A percentile compares a stretch with the other conserved stretches of the same genome.
These are phyloP conservation scores for Caranx ignobilis DNA, from an alignment of 2,113 vertebrate species.

Conservation along the genomic window DNA sequence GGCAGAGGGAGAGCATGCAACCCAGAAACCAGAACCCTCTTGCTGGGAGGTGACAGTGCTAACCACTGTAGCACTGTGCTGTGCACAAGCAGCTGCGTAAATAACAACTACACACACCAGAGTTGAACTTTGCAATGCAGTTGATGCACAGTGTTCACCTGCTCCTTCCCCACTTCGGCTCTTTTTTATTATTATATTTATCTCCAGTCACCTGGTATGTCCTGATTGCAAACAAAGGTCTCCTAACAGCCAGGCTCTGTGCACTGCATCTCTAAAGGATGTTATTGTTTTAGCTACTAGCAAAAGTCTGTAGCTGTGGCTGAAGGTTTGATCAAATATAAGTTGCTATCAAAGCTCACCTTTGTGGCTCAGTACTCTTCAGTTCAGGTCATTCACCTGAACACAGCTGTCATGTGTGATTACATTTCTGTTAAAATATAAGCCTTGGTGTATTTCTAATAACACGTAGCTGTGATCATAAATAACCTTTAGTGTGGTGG, in stretches of 20 bases:
- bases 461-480: constrained; percentile 34
- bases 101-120: no score
- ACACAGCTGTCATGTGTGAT: constrained; percentile 47
- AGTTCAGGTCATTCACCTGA: constrained; percentile 33
- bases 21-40: no score
- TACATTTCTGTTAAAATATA: constrained; percentile 41
- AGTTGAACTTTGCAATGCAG: no score
- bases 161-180: background rate
- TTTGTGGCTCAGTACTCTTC: constrained; percentile 3
- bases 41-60: no score
- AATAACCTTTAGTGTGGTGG: constrained; percentile 42
- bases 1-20: no score
- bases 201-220: background rate
- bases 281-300: background rate
- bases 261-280: background rate
- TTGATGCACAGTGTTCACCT: background rate
- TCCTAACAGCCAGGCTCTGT: background rate
- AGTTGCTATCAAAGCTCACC: constrained; percentile 11
- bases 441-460: background rate
- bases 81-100: no score
- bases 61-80: no score
- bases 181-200: background rate
- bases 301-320: background rate
- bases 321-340: background rate
- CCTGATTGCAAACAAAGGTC: background rate